phyloP scores from a whole-genome alignment of 2,797 vertebrate genomes.

The Otolemur crassicaudatus region DNA sequence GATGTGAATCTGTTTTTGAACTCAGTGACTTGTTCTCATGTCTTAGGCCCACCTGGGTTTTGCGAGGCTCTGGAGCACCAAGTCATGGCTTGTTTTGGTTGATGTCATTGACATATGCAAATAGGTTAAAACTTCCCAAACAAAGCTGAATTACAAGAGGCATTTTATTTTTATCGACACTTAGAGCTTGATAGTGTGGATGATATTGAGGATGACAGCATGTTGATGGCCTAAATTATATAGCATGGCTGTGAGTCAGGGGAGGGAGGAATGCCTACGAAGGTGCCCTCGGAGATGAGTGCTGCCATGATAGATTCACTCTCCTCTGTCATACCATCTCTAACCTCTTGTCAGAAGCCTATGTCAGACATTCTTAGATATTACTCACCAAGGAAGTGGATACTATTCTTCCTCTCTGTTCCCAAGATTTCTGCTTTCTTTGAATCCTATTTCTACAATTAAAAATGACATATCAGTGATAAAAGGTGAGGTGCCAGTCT shows the following conservation, averaged over 20 bases:
- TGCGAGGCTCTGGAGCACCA: background rate
- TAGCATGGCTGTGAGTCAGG: background rate
- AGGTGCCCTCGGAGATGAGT: rapidly evolving
- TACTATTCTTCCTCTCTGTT: background rate
- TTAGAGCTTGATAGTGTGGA: background rate
- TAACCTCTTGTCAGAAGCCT: background rate
- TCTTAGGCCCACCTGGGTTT: background rate
- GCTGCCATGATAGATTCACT: too few relatives aligned
- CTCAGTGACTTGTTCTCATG: background rate
- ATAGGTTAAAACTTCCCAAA: slow-evolving; percentile 5
- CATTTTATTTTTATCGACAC: slow-evolving; percentile 44
- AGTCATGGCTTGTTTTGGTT: background rate
- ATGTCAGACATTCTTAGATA: background rate
- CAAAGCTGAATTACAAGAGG: slow-evolving; percentile 50
- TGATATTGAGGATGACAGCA: background rate
- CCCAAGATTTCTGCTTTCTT: background rate
- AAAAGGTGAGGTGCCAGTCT: background rate
- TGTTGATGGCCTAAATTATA: background rate
- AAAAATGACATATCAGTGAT: background rate
- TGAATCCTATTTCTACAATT: background rate
- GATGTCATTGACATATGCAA: background rate
- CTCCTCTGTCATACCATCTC: background rate
- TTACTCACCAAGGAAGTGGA: background rate
- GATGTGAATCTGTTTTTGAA: background rate
- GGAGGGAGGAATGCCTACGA: background rate